Base-by-base conservation (phyloP, 2,888 invertebrate species). In the Drosophila ezoana region DNA sequence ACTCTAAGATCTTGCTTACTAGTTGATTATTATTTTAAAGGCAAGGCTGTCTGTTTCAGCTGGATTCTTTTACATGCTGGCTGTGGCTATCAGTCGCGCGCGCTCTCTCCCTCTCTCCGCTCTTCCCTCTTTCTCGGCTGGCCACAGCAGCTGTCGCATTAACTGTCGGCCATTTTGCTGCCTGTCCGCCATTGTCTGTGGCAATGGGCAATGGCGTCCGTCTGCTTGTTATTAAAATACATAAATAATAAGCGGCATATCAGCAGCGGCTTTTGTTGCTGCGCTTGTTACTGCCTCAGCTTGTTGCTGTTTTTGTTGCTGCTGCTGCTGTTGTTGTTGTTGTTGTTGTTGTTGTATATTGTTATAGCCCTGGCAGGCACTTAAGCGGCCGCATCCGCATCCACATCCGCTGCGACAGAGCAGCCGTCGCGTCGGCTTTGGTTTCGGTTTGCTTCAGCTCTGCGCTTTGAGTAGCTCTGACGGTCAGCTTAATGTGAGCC, bases 181-280 rank as follows among this genome's bases (percentile, higher is more conserved):
- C 76, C 75, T 59, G 66, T 72, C 70, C 77, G 72, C 89, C 88
- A 87, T 89, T 84, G 89, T 88, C 72, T 82, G 87, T 86, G 83
- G 82, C 83, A 66, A 68, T 72, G 60, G 81, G 49, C 62, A 61
- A 54, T 62, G 77, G 66, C 67, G 71, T 71, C 69, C 69, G 81
- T 63, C 86, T 74, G 88, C 74, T 82, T 89, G 89, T 86, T 86
- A 86, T 86, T 86, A 86, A 86, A 86, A 86, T 89, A 88, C 85
- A 86, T 86, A 86, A 86, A 86, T 86, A 89, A 86, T 86, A 86
- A 86, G 89, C 89, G 89, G 88, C 74, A 89, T 89, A 89, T 89
- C 85, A 86, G 89, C 86, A 74, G 87, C 90, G 86, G 89, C 89
- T 86, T 88, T 86, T 89, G 88, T 76, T 87, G 71, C 70, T 70